Base-by-base conservation (phyloP, 2,888 invertebrate genomes). In the Pollenia angustigena region DNA sequence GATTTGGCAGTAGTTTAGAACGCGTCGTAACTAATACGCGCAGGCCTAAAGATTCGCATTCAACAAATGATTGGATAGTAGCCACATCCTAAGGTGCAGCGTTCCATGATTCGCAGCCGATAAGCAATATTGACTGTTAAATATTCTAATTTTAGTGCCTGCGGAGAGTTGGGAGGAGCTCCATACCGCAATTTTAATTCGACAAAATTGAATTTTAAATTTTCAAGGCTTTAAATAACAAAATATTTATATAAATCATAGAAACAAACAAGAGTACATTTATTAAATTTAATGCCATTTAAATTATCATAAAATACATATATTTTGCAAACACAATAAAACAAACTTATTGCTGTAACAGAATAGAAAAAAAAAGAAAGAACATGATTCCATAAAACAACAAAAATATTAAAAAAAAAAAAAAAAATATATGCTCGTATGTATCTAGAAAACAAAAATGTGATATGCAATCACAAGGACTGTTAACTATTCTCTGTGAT, bases 401-500 rank as follows among this genome's bases (percentile, higher is more conserved):
- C 14, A 74, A 12, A 62, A 69, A 48, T 48, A 40, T n/a, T 11
- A 54, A 78, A 23, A 46, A n/a, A 54, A 78, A 23, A 46, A 18
- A 46, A 1, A 2, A 3, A n/a, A 18, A 11, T 40, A 68, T 18
- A 56, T n/a, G 14, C 16, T 14, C 32, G 8, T 16, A 64, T 54
- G 46, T 50, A 56, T 44, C 16, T 14, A 76, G 18, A 62, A 75
- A 75, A 72, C 8, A 66, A 66, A 78, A 81, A 68, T 72, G 4
- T 71, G 69, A 78, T 66, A 84, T 66, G 10, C 72, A 78, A 66
- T 68, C 52, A 74, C 79, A 84, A 84, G 84, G 84, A 79, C 84
- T 66, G 72, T 68, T 58, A 44, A 9, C 23, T 69, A 69, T 69
- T 72, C 46, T 62, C 42, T 81, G 4, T 18, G 1, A n/a, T 18